Evolutionary conservation across 2,888 invertebrate genomes (phyloP).

Genomic region (Neocrepidodera transversa): DNA sequence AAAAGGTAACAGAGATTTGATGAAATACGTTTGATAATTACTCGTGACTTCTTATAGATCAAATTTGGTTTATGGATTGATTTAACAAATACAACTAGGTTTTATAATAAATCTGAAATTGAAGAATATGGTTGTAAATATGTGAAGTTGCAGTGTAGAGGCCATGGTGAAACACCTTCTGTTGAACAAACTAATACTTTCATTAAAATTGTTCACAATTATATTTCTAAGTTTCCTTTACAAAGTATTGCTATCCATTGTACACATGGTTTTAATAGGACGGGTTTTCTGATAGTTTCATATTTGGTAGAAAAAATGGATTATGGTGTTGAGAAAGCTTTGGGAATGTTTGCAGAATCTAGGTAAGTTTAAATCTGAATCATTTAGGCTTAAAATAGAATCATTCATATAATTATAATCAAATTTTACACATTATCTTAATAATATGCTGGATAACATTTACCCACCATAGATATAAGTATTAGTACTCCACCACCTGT

Average conservation of each 20-base stretch:
- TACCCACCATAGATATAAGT: too few species aligned
- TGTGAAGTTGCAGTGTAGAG: constrained; percentile 86
- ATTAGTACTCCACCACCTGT: too few species aligned
- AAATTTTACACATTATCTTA: too few species aligned
- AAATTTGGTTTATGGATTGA: constrained; percentile 96
- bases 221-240: constrained; percentile 79
- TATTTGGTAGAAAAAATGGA: constrained; percentile 87
- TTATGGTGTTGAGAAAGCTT: constrained; percentile 84
- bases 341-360: constrained; percentile 76
- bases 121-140: constrained; percentile 81
- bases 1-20: constrained; percentile 67
- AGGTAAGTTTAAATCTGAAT: constrained; percentile 65
- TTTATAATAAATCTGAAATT: constrained; percentile 85
- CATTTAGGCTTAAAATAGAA: too few species aligned
- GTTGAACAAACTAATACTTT: constrained; percentile 84
- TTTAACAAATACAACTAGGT: constrained; percentile 92
- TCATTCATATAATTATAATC: too few species aligned
- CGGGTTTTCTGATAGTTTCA: constrained; percentile 92
- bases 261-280: constrained; percentile 98
- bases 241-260: constrained; percentile 88
- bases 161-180: constrained; percentile 93
- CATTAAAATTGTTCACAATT: constrained; percentile 79
- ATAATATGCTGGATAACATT: too few species aligned
- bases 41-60: constrained; percentile 63
- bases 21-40: background rate